phyloP scores from a whole-genome alignment of 2,113 vertebrate species.

The Ptychochromis oligacanthus region DNA sequence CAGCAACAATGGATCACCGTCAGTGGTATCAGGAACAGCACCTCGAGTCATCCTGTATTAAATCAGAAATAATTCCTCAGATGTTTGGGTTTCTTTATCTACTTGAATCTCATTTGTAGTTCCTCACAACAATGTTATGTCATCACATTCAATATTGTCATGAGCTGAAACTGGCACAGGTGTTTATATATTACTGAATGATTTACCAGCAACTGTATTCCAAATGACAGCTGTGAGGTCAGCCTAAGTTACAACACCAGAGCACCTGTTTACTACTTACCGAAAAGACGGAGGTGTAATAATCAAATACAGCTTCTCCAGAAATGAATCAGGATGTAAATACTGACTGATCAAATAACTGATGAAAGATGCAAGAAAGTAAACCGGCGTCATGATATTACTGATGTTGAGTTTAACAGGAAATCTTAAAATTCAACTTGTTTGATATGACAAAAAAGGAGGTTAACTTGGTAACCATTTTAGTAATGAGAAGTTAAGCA shows the following conservation, averaged over 20 bases:
- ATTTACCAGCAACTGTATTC: conserved; percentile 1
- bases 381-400: not conserved
- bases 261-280: not conserved
- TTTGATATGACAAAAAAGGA: not conserved
- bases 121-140: not conserved
- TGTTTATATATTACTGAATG: not conserved
- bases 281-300: not conserved
- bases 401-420: no score
- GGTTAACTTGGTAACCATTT: not conserved
- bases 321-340: not conserved
- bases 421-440: not conserved
- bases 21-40: not conserved
- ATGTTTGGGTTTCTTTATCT: not conserved
- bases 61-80: not conserved
- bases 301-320: not conserved
- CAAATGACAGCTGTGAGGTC: not conserved
- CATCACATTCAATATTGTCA: not conserved
- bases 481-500: not conserved
- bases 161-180: not conserved
- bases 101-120: not conserved
- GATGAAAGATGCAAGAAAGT: not conserved
- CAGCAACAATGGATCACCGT: conserved; percentile 2
- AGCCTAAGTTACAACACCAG: not conserved
- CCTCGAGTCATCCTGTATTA: not conserved
- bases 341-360: not conserved